These are phyloP conservation scores for Tipula confusa DNA, from an alignment of 2,888 invertebrate species.

Conservation along the genomic window DNA sequence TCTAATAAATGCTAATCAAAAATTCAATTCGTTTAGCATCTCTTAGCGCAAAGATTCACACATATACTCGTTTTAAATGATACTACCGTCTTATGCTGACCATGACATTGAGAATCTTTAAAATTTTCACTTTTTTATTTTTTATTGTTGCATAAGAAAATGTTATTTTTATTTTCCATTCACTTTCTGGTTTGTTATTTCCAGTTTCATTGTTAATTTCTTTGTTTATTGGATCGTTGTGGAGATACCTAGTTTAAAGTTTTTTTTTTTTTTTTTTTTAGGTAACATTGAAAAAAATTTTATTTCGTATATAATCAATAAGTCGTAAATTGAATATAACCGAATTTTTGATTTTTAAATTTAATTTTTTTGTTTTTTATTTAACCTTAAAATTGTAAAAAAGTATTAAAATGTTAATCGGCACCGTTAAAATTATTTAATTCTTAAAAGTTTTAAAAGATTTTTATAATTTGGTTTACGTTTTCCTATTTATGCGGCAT, in stretches of 20 bases:
- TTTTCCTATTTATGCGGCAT: too few relatives aligned
- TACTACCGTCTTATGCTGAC: background rate
- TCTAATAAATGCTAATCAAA: too few relatives aligned
- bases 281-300: background rate
- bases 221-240: background rate
- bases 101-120: background rate
- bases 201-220: background rate
- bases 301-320: background rate
- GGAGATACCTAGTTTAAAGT: background rate
- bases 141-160: background rate
- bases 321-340: background rate
- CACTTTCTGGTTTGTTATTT: background rate
- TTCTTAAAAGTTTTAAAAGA: too few relatives aligned
- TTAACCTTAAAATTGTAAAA: background rate
- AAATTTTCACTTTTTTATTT: background rate
- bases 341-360: too few relatives aligned
- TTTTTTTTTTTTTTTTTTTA: background rate
- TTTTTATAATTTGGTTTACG: too few relatives aligned
- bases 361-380: too few relatives aligned
- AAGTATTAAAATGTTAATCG: too few relatives aligned
- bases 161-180: background rate
- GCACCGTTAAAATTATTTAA: too few relatives aligned
- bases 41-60: too few relatives aligned
- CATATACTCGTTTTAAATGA: background rate
- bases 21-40: too few relatives aligned